phyloP scores from a whole-genome alignment of 1,140 invertebrate species.

The Aphelenchoides besseyi region DNA sequence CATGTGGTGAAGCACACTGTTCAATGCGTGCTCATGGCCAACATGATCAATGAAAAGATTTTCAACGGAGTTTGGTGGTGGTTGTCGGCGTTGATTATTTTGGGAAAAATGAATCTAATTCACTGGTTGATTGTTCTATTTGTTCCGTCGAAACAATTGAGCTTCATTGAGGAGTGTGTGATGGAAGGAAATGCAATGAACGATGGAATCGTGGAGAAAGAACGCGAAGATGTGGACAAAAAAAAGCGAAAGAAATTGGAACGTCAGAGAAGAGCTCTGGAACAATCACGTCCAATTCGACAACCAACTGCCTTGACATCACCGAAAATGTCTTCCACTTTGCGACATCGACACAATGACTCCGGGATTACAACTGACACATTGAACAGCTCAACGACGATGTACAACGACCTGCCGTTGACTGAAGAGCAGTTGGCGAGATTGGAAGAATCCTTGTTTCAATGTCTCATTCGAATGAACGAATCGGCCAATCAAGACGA shows the following conservation, averaged over 20 bases:
- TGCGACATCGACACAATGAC: background rate
- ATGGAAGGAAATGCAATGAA: conserved; percentile 3
- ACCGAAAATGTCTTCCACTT: background rate
- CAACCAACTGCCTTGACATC: no score
- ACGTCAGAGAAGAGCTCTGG: background rate
- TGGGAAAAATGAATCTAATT: conserved; percentile 40
- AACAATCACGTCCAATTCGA: background rate
- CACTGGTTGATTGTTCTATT: conserved; percentile 55
- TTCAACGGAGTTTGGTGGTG: conserved; percentile 50
- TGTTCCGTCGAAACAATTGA: conserved; percentile 25
- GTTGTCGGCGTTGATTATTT: conserved; percentile 31
- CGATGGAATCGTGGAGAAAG: conserved; percentile 4
- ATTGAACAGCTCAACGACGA: background rate
- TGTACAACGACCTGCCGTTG: background rate
- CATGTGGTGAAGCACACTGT: conserved; percentile 36
- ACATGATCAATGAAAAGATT: conserved; percentile 59
- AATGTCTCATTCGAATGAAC: background rate
- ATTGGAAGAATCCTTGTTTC: background rate
- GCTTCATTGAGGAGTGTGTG: conserved; percentile 13
- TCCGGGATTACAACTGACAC: background rate
- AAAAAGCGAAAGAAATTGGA: background rate
- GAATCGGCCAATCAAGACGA: background rate
- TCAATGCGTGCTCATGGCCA: conserved; percentile 55
- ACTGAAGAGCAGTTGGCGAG: background rate
- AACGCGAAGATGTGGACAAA: background rate